These are phyloP conservation scores for Streptopelia turtur DNA, from an alignment of 2,797 vertebrate species.

Conservation along the genomic window DNA sequence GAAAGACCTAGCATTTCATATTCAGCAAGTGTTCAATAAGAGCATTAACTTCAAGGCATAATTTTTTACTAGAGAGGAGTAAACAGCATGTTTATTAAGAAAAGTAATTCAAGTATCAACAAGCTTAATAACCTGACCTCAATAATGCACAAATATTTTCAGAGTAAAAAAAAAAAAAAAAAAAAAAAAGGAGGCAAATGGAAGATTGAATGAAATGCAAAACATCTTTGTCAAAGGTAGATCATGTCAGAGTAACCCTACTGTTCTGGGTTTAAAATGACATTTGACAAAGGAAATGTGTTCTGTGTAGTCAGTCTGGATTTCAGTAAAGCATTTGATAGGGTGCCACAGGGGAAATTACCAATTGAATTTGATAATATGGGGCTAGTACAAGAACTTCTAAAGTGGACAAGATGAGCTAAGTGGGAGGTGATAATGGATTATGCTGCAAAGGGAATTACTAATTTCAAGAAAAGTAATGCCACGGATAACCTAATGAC, in stretches of 20 bases:
- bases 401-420: conserved; percentile 42
- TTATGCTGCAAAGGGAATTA: conserved; percentile 27
- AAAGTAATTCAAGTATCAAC: neutral
- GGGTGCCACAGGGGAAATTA: conserved; percentile 54
- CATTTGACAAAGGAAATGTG: conserved; percentile 52
- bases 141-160: neutral
- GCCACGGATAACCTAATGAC: neutral
- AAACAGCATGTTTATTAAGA: neutral
- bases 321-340: conserved; percentile 50
- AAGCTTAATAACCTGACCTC: neutral
- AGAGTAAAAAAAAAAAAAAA: neutral
- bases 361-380: conserved; percentile 46
- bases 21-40: neutral
- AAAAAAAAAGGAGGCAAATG: neutral
- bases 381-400: conserved; percentile 47
- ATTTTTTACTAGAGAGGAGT: neutral
- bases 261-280: conserved; percentile 9
- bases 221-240: conserved; percentile 21
- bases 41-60: neutral
- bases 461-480: neutral
- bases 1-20: neutral
- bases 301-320: conserved; percentile 44
- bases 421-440: conserved; percentile 59
- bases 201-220: neutral
- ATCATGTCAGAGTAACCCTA: neutral